Conservation (phyloP, 2,113 vertebrate species). For the Syngnathus scovelli region DNA sequence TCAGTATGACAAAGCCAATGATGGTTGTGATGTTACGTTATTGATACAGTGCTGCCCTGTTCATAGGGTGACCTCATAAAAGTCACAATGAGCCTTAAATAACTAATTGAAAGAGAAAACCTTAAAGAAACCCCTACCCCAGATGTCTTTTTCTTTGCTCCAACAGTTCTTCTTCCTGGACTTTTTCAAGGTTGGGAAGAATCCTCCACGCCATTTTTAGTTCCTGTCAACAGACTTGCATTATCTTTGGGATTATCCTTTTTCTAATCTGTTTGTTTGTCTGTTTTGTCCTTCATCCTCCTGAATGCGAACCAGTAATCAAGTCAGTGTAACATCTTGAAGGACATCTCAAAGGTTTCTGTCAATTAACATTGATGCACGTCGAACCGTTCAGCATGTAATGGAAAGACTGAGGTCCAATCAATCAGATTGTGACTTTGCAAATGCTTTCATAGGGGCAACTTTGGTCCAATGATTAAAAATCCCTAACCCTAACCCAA, state of each 20-base stretch:
- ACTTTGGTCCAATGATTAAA: too few species aligned
- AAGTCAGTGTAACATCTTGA: neutral
- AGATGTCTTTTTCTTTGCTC: too few species aligned
- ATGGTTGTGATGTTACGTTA: conserved; percentile 2
- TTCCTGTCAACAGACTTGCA: neutral
- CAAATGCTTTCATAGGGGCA: too few species aligned
- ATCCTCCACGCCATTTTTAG: neutral
- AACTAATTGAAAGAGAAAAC: neutral
- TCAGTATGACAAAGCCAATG: conserved; percentile 2
- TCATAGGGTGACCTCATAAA: neutral
- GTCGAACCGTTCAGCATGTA: neutral
- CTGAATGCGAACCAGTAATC: neutral
- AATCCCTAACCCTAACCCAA: too few species aligned
- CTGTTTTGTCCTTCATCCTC: neutral
- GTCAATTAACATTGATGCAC: neutral
- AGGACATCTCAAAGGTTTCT: neutral
- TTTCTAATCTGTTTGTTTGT: conserved; percentile 1
- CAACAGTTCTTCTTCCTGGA: too few species aligned
- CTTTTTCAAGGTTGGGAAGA: neutral
- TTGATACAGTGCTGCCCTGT: neutral
- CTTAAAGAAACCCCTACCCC: neutral
- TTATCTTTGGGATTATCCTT: neutral
- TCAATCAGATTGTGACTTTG: neutral
- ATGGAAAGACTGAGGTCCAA: neutral
- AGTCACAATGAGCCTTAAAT: too few species aligned